Percentiles rank a stretch among this genome's conserved stretches.
Evolutionary conservation across 2,888 invertebrate species (phyloP).

Genomic region (Morinoia aosen): DNA sequence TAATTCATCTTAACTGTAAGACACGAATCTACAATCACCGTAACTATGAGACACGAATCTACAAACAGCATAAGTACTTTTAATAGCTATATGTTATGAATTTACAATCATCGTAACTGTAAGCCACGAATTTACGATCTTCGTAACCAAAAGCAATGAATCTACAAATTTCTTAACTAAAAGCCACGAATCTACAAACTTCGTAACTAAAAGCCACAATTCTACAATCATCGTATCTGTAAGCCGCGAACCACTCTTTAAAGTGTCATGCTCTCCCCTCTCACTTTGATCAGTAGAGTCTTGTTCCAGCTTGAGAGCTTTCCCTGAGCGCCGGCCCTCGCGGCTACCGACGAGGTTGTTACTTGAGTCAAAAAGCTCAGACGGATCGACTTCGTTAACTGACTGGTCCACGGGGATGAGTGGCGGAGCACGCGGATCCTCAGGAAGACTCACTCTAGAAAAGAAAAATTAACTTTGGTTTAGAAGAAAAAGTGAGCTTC

Average conservation of each 20-base stretch:
- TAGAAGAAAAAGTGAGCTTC: background rate
- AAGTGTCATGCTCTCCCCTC: background rate
- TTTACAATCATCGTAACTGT: no score
- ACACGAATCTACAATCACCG: no score
- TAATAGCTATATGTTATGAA: no score
- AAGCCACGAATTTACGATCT: no score
- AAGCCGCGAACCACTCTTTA: background rate
- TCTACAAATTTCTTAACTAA: no score
- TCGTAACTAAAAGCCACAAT: no score
- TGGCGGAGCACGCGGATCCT: slow-evolving; percentile 53
- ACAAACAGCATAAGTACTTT: no score
- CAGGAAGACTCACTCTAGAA: slow-evolving; percentile 63
- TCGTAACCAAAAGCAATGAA: no score
- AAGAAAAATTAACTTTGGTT: background rate
- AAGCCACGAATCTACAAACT: no score
- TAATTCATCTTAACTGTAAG: no score
- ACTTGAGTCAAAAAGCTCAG: slow-evolving; percentile 65
- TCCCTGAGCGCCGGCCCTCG: slow-evolving; percentile 57
- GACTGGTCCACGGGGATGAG: slow-evolving; percentile 58
- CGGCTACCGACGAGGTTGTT: slow-evolving; percentile 61
- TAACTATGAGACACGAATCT: no score
- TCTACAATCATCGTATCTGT: background rate
- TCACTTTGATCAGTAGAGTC: slow-evolving; percentile 58
- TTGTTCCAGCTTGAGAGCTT: slow-evolving; percentile 62
- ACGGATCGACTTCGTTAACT: slow-evolving; percentile 63